These are phyloP conservation scores for Poecilia velifera DNA, from an alignment of 2,797 vertebrate genomes.

Conservation along the genomic window DNA sequence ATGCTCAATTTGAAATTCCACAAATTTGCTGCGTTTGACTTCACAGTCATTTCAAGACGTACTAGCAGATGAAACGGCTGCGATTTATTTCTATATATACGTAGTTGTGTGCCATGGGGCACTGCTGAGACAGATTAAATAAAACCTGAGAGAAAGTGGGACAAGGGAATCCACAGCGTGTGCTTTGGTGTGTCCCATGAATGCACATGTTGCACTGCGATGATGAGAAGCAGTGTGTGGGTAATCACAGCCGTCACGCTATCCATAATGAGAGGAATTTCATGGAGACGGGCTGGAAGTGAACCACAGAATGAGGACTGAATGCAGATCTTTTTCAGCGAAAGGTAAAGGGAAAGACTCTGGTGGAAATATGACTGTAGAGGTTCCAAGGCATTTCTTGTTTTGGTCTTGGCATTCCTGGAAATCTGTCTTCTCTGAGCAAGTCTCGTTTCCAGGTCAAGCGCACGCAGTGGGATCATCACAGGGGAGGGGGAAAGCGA, in stretches of 20 bases:
- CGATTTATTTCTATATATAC: not conserved
- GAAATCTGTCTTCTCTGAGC: constrained; percentile 11
- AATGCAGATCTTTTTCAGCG: not conserved
- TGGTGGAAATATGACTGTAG: not conserved
- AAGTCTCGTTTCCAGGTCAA: constrained; percentile 17
- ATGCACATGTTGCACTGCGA: constrained; percentile 21
- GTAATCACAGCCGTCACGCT: constrained; percentile 61
- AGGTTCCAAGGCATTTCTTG: not conserved
- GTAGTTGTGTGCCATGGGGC: constrained; percentile 1
- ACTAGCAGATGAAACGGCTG: not conserved
- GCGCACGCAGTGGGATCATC: constrained; percentile 9
- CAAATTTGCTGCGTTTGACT: not conserved
- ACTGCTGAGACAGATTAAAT: constrained; percentile 5
- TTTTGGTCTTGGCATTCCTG: constrained; percentile 3
- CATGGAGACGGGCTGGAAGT: constrained; percentile 35
- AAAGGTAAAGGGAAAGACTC: not conserved
- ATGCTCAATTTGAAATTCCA: not conserved
- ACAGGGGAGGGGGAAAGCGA: constrained; percentile 1
- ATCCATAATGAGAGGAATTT: constrained; percentile 55
- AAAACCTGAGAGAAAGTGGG: constrained; percentile 6
- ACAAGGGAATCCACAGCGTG: constrained; percentile 13
- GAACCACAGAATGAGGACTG: constrained; percentile 2
- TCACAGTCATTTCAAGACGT: not conserved
- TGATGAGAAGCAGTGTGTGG: constrained; percentile 62
- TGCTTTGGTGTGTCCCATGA: constrained; percentile 14